Conservation (phyloP, 2,113 vertebrate genomes). For the Dascyllus trimaculatus region DNA sequence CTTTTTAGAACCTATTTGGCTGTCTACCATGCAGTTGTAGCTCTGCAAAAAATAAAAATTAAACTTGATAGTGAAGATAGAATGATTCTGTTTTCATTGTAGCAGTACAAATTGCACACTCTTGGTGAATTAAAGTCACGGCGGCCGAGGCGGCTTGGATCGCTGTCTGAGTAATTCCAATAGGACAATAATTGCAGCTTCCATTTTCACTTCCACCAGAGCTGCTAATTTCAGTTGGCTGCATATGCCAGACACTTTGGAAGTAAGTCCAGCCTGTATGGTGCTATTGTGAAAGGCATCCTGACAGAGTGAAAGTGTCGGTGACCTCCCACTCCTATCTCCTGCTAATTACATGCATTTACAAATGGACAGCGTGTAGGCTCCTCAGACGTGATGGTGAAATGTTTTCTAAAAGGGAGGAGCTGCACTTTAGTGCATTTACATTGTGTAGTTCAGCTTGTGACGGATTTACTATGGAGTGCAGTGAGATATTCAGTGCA, state of each 20-base stretch:
- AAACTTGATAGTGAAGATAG: constrained; percentile 17
- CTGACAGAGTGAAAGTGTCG: constrained; percentile 28
- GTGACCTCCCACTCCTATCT: background rate
- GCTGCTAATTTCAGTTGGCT: constrained; percentile 33
- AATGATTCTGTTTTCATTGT: constrained; percentile 36
- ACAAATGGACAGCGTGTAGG: background rate
- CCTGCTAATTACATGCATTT: constrained; percentile 22
- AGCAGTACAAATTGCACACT: constrained; percentile 58
- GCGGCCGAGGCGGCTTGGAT: constrained; percentile 40
- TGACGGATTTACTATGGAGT: constrained; percentile 19
- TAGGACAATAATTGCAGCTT: constrained; percentile 51
- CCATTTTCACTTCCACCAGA: constrained; percentile 51
- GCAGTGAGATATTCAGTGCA: constrained; percentile 3
- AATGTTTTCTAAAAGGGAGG: background rate
- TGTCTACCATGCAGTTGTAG: constrained; percentile 2
- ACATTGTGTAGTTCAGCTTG: background rate
- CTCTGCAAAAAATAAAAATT: constrained; percentile 2
- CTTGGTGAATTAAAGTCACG: constrained; percentile 53
- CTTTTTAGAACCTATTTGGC: constrained; percentile 29
- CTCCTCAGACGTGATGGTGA: background rate
- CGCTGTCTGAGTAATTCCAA: constrained; percentile 31
- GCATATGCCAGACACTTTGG: constrained; percentile 34
- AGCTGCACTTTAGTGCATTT: too few relatives aligned
- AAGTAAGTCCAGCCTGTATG: constrained; percentile 5
- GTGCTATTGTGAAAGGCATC: constrained; percentile 6